Evolutionary conservation across 2,797 vertebrate genomes (phyloP), one percentile per base, ranked within the genome.

Genomic region (Manis crassicaudata): DNA sequence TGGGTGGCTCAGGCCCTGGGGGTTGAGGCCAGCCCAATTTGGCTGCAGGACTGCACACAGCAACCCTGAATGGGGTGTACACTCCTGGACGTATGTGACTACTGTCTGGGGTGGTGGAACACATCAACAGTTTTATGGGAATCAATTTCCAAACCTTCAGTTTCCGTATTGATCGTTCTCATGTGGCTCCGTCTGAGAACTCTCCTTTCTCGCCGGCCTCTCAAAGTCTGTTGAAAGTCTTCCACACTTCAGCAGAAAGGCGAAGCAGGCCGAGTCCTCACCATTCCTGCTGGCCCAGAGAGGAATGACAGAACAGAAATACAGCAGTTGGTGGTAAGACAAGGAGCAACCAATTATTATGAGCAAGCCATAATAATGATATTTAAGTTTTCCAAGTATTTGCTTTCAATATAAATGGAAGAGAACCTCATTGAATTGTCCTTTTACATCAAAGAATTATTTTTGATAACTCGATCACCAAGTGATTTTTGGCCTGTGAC

Each of bases 391-490:
- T 58, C 52, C 75, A 76, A 76, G 68, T 86, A 58, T 76, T 85
- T 81, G 18, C 67, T 81, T 70, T 58, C 35, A 86, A 56, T 11
- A 67, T 10, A 86, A 87, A 4, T 35, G 60, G 35, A 90, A 67
- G 37, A 90, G 29, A 83, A 87, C 12, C 8, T 67, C 60, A 81
- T 40, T 16, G 52, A 67, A 46, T 86, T n/a, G 63, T 63, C 20
- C 29, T 7, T 21, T 46, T 50, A 40, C 11, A 65, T 76, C 8
- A 73, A 67, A 54, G 8, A 80, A 58, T 88, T 37, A 52, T 72
- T 91, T 93, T 70, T 93, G 20, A 52, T 67, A 81, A 86, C 25
- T 50, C n/a, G 54, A 76, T 81, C 62, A 82, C 23, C 43, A 88
- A 68, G 40, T n/a, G 14, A 86, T 58, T 90, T 94, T 92, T 87